Percentiles rank a stretch among this genome's conserved stretches.
Conservation (phyloP, 1,140 invertebrate species). For the Ctenoplectra terminalis region DNA sequence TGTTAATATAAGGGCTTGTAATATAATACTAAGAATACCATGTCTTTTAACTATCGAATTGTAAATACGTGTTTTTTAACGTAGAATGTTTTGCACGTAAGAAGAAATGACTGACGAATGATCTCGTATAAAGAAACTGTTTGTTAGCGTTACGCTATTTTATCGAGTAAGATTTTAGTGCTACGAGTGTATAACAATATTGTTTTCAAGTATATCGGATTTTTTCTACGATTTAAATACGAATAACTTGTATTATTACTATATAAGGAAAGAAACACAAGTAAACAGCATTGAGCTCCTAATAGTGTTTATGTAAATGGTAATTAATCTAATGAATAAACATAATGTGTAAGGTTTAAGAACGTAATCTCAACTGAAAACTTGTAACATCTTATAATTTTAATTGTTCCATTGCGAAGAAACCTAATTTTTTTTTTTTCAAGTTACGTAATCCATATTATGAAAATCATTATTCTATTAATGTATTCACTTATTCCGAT, state of each 20-base stretch:
- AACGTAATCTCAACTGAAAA: neutral
- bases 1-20: neutral
- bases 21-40: neutral
- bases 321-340: neutral
- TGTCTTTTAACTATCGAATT: neutral
- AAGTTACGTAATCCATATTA: too few species aligned
- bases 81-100: constrained; percentile 23
- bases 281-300: constrained; percentile 30
- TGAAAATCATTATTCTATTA: too few species aligned
- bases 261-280: neutral
- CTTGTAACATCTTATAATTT: too few species aligned
- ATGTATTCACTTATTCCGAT: too few species aligned
- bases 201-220: neutral
- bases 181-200: neutral
- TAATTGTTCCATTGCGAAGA: too few species aligned
- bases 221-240: constrained; percentile 24
- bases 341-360: neutral
- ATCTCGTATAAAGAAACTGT: constrained; percentile 15
- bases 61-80: neutral
- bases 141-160: constrained; percentile 12
- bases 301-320: neutral
- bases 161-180: constrained; percentile 9
- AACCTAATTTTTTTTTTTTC: too few species aligned
- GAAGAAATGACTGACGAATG: constrained; percentile 43
- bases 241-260: neutral